These are phyloP conservation scores for Hydrotaea cyrtoneurina DNA, from an alignment of 2,888 invertebrate species.

Conservation along the genomic window DNA sequence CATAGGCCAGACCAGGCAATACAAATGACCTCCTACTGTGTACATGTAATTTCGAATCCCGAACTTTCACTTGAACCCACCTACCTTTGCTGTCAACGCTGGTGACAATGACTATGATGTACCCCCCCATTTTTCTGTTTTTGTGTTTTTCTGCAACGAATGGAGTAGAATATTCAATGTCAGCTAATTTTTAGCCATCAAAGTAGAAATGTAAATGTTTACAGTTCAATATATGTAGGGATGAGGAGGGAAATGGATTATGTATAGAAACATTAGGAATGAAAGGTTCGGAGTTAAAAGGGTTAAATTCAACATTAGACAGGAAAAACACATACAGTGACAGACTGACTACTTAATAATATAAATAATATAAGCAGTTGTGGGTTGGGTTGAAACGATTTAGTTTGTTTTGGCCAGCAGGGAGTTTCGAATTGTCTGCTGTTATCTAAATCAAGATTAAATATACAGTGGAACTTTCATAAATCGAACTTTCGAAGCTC, in stretches of 20 bases:
- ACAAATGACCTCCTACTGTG: background rate
- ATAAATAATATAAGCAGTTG: no score
- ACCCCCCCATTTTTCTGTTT: conserved; percentile 24
- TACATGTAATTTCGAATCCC: no score
- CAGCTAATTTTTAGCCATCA: conserved; percentile 65
- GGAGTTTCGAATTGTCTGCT: no score
- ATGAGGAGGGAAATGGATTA: background rate
- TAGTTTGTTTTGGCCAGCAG: no score
- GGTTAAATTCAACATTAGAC: no score
- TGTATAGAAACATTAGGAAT: background rate
- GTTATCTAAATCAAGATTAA: no score
- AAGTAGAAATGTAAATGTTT: conserved; percentile 64
- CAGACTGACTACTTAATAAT: no score
- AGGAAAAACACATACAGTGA: no score
- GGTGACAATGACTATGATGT: background rate
- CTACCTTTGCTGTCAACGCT: background rate
- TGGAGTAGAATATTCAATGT: conserved; percentile 50
- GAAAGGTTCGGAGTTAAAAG: background rate
- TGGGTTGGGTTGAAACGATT: no score
- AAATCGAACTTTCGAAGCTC: no score
- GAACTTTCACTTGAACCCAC: background rate
- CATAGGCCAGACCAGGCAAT: no score
- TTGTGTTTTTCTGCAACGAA: background rate
- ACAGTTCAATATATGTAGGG: background rate
- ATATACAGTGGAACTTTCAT: no score